Evolutionary conservation across 2,888 invertebrate genomes (phyloP).

Genomic region (Tortrix viridana): DNA sequence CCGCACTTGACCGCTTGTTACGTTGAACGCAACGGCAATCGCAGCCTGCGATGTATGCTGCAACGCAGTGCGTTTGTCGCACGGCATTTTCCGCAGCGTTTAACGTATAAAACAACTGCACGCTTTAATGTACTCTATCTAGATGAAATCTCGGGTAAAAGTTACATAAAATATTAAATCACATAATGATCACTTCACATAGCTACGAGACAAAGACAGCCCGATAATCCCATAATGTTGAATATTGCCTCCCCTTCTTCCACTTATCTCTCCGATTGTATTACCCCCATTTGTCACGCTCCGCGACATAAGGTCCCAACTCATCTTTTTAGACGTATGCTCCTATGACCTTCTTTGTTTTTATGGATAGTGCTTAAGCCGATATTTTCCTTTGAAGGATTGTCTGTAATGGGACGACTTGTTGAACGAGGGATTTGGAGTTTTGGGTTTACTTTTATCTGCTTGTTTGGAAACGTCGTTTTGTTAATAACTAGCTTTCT

Average conservation of each 20-base stretch:
- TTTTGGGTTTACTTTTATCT: not conserved
- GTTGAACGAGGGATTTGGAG: slow-evolving; percentile 4
- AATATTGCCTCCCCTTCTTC: slow-evolving; percentile 26
- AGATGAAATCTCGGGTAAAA: too few relatives aligned
- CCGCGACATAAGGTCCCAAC: slow-evolving; percentile 12
- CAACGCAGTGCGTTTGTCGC: too few relatives aligned
- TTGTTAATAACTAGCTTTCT: too few relatives aligned
- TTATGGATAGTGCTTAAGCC: slow-evolving; percentile 2
- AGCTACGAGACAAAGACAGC: slow-evolving; percentile 7
- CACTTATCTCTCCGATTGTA: slow-evolving; percentile 28
- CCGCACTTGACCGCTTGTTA: too few relatives aligned
- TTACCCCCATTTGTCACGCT: slow-evolving; percentile 18
- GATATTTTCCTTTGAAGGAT: slow-evolving; percentile 15
- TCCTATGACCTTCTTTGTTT: slow-evolving; percentile 17
- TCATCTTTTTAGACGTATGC: slow-evolving; percentile 6
- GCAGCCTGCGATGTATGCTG: too few relatives aligned
- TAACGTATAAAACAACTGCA: too few relatives aligned
- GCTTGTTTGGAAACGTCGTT: not conserved
- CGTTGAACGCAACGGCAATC: too few relatives aligned
- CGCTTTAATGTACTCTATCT: too few relatives aligned
- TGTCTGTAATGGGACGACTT: not conserved
- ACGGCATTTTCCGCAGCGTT: too few relatives aligned
- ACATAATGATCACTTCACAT: not conserved
- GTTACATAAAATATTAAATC: too few relatives aligned
- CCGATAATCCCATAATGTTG: slow-evolving; percentile 33